Evolutionary conservation across 2,888 invertebrate genomes (phyloP), one percentile per base, ranked within the genome.

Genomic region (Melinaea menophilus): DNA sequence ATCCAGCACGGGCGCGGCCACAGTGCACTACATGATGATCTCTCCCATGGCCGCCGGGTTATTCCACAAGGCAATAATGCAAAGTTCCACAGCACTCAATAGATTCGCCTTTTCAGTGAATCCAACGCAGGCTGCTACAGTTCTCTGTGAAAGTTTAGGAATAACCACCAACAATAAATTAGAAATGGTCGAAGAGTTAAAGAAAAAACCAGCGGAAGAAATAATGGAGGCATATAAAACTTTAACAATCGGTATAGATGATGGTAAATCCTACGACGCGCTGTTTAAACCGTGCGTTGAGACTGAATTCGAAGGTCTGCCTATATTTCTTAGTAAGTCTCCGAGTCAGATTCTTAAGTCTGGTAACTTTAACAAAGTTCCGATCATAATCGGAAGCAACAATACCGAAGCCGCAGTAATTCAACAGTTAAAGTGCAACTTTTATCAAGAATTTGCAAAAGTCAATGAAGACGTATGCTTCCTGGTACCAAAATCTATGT

Each of bases 11-110:
- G 92, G 92, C 9, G 91, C 85, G 45, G 85, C 91, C 1, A 79
- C 85, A 12, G 85, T 86, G 2, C 91, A 92, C 71, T 80, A 85
- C 31, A 82, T 92, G 79, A 86, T 88, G 78, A 71, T 92, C 5
- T 91, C 91, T 2, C 90, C 91, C 2, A 86, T 89, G 84, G 89
- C 91, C 5, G 69, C 78, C 31, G 91, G 90, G 33, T 73, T 90
- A 13, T 91, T 90, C 69, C 90, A 91, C 67, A 89, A 87, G 75
- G 88, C 85, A 5, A 86, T 91, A 46, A 78, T 88, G 61, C 89
- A 90, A 77, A 90, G 90, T 71, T 86, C 84, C 5, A 82, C 86
- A 70, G 88, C 89, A 33, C 73, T 90, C 45, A 88, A 88, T 69
- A 85, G 79, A 70, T 90, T 88, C 87, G 79, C 85, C 13, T 63